Evolutionary conservation across 2,888 invertebrate species (phyloP).

Genomic region (Catocala nupta): DNA sequence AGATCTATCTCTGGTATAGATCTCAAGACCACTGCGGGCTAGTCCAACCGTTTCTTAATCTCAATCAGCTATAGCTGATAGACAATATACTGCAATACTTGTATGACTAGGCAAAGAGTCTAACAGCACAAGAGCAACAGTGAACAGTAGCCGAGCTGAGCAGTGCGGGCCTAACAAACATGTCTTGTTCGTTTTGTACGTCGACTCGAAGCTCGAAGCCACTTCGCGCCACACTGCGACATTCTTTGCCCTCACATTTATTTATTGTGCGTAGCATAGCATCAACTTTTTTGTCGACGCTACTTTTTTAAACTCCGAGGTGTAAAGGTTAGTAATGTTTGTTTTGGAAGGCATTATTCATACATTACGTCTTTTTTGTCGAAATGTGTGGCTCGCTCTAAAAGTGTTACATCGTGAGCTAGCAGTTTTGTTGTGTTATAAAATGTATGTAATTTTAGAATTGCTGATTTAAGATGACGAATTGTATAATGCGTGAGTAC

Average conservation of each 20-base stretch:
- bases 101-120: constrained; percentile 21
- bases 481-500: background rate
- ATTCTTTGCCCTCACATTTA: constrained; percentile 63
- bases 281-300: constrained; percentile 57
- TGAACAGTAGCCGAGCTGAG: constrained; percentile 53
- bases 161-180: constrained; percentile 49
- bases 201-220: constrained; percentile 40
- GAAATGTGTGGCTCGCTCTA: constrained; percentile 24
- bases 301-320: constrained; percentile 62
- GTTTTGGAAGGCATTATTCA: constrained; percentile 55
- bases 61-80: no score
- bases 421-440: constrained; percentile 41
- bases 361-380: constrained; percentile 52
- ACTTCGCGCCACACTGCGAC: constrained; percentile 77
- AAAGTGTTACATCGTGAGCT: constrained; percentile 26
- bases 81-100: background rate
- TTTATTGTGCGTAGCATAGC: constrained; percentile 52
- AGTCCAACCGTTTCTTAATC: no score
- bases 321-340: constrained; percentile 66
- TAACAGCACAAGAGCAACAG: constrained; percentile 17
- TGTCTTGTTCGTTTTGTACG: constrained; percentile 60
- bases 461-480: constrained; percentile 15
- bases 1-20: no score
- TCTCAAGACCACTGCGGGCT: no score
- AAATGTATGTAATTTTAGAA: constrained; percentile 47